These are phyloP conservation scores for Eudiplozoon nipponicum DNA, from an alignment of 2,888 invertebrate species.

Conservation along the genomic window DNA sequence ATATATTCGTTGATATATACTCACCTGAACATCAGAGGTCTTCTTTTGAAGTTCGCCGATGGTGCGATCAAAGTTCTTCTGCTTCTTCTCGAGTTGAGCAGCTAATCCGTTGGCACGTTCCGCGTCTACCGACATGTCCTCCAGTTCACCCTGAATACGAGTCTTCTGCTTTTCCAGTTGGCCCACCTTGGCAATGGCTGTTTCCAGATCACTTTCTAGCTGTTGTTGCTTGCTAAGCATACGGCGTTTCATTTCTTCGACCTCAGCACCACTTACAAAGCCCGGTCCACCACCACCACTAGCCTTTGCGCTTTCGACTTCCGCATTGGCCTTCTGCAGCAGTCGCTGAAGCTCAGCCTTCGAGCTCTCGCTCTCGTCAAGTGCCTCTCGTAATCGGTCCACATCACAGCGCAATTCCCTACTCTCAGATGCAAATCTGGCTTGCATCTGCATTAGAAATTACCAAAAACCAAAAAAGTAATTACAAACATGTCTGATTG, in stretches of 20 bases:
- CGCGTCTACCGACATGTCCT: conserved; percentile 81
- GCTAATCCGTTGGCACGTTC: conserved; percentile 48
- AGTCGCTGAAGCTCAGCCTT: conserved; percentile 93
- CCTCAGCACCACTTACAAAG: conserved; percentile 25
- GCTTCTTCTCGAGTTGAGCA: conserved; percentile 78
- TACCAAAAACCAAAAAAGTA: no score
- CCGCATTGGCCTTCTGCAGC: conserved; percentile 86
- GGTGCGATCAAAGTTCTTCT: conserved; percentile 97
- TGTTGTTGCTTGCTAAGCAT: conserved; percentile 12
- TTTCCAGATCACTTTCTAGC: conserved; percentile 35
- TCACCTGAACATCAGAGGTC: conserved; percentile 40
- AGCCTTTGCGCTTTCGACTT: conserved; percentile 79
- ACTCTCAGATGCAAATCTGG: conserved; percentile 39
- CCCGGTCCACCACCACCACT: conserved; percentile 90
- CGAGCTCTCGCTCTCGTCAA: conserved; percentile 66
- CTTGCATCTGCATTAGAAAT: no score
- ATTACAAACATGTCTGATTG: no score
- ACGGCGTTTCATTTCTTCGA: conserved; percentile 31
- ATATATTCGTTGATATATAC: no score
- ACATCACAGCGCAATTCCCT: conserved; percentile 92
- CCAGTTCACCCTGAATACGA: conserved; percentile 73
- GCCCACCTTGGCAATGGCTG: conserved; percentile 78
- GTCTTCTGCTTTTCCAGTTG: conserved; percentile 90
- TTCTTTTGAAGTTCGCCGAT: conserved; percentile 99
- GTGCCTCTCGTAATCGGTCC: conserved; percentile 88